Percentiles rank a stretch among this genome's conserved stretches.
Evolutionary conservation across 2,888 invertebrate genomes (phyloP).

Genomic region (Drosophila sordidula): DNA sequence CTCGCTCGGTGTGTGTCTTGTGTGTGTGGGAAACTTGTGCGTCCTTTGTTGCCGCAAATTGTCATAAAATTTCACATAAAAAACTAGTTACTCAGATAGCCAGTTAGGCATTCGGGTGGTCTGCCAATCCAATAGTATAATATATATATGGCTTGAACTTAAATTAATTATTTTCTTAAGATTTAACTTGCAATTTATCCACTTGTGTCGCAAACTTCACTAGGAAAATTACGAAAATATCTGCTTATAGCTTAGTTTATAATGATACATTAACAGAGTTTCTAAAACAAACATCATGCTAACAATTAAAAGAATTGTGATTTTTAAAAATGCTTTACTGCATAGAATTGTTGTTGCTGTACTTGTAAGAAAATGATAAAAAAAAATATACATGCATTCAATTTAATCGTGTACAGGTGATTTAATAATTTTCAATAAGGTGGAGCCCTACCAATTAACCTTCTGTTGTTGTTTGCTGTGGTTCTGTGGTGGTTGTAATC

Average conservation of each 20-base stretch:
- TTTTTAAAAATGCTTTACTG: not conserved
- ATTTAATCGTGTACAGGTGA: not conserved
- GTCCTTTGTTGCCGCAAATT: slow-evolving; percentile 58
- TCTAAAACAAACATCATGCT: too few relatives aligned
- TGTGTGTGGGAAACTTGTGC: slow-evolving; percentile 57
- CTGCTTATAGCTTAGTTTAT: too few relatives aligned
- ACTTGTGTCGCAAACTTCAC: too few relatives aligned
- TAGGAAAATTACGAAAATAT: too few relatives aligned
- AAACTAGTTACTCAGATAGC: slow-evolving; percentile 30
- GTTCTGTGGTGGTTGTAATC: not conserved
- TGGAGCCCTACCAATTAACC: too few relatives aligned
- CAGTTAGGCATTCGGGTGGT: slow-evolving; percentile 51
- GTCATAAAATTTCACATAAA: slow-evolving; percentile 64
- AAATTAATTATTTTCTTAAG: too few relatives aligned
- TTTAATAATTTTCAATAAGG: not conserved
- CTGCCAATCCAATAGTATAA: slow-evolving; percentile 1
- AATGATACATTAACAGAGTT: too few relatives aligned
- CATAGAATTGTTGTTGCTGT: not conserved
- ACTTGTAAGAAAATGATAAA: not conserved
- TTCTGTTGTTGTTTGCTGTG: not conserved
- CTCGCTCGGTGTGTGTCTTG: slow-evolving; percentile 5
- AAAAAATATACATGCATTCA: not conserved
- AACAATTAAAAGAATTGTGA: too few relatives aligned
- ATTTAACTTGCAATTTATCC: too few relatives aligned
- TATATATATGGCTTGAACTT: too few relatives aligned